These are phyloP conservation scores for Eupithecia abbreviata DNA, from an alignment of 2,888 invertebrate species.

Conservation along the genomic window DNA sequence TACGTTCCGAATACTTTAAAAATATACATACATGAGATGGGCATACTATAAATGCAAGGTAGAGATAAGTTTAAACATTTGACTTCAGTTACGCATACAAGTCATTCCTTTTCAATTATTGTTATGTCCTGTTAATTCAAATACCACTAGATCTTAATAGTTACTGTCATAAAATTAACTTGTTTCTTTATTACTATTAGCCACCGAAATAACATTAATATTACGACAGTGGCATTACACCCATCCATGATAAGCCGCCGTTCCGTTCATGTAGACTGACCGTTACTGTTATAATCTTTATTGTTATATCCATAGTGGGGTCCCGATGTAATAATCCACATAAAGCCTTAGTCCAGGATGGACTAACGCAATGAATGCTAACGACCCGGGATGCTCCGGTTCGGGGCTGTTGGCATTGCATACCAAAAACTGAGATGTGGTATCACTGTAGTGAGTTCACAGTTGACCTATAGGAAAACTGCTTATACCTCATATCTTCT, in stretches of 20 bases:
- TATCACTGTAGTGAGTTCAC: background rate
- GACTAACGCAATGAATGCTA: conserved; percentile 59
- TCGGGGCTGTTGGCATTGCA: conserved; percentile 36
- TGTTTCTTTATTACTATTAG: conserved; percentile 32
- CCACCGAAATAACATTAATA: conserved; percentile 28
- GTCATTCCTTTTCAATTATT: conserved; percentile 12
- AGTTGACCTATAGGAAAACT: no score
- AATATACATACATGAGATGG: background rate
- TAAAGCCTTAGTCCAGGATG: conserved; percentile 53
- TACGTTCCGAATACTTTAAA: conserved; percentile 1
- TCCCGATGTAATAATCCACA: conserved; percentile 51
- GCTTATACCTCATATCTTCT: no score
- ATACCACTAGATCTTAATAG: conserved; percentile 16
- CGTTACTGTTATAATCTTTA: conserved; percentile 47
- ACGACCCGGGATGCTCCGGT: conserved; percentile 50
- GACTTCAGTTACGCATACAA: background rate
- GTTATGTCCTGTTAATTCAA: conserved; percentile 13
- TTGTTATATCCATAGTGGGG: conserved; percentile 45
- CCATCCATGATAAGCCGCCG: conserved; percentile 36
- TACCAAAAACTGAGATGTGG: conserved; percentile 16
- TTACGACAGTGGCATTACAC: conserved; percentile 21
- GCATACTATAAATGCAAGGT: background rate
- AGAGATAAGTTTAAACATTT: background rate
- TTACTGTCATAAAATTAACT: conserved; percentile 24
- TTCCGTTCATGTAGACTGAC: conserved; percentile 33